A percentile compares a stretch with the other conserved stretches of the same genome.
These are phyloP conservation scores for Myodes glareolus DNA, from an alignment of 2,113 vertebrate genomes.

Conservation along the genomic window DNA sequence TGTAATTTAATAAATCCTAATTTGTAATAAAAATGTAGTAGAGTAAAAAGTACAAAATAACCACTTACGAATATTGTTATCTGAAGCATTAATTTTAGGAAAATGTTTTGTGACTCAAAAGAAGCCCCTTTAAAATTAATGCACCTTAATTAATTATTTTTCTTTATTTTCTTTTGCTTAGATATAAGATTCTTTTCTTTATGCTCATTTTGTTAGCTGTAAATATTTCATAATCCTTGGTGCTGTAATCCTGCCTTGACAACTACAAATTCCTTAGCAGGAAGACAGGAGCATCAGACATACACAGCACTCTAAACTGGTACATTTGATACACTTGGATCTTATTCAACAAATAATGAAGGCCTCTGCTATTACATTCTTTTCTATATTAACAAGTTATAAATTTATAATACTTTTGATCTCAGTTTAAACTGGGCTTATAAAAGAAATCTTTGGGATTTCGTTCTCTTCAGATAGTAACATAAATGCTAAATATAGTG, in stretches of 20 bases:
- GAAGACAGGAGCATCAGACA: not conserved
- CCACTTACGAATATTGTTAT: not conserved
- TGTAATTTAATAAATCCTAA: not conserved
- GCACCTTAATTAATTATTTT: not conserved
- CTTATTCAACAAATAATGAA: not conserved
- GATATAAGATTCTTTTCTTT: not conserved
- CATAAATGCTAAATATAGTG: not conserved
- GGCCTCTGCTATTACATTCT: not conserved
- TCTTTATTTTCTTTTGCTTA: not conserved
- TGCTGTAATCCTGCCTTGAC: not conserved
- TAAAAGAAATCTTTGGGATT: not conserved
- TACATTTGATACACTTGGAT: not conserved
- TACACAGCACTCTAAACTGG: rapidly evolving
- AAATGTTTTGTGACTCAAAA: not conserved
- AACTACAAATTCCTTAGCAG: not conserved
- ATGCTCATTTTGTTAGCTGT: not conserved
- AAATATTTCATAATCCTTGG: not conserved
- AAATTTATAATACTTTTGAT: not conserved
- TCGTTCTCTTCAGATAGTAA: not conserved
- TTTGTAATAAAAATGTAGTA: not conserved
- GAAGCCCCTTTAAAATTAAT: not conserved
- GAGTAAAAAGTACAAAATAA: not conserved
- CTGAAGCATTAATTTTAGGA: not conserved
- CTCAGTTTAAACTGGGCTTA: not conserved
- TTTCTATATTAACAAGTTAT: not conserved